Evolutionary conservation across 2,797 vertebrate species (phyloP), one percentile per base, ranked within the genome.

Genomic region (Threskiornis aethiopicus): DNA sequence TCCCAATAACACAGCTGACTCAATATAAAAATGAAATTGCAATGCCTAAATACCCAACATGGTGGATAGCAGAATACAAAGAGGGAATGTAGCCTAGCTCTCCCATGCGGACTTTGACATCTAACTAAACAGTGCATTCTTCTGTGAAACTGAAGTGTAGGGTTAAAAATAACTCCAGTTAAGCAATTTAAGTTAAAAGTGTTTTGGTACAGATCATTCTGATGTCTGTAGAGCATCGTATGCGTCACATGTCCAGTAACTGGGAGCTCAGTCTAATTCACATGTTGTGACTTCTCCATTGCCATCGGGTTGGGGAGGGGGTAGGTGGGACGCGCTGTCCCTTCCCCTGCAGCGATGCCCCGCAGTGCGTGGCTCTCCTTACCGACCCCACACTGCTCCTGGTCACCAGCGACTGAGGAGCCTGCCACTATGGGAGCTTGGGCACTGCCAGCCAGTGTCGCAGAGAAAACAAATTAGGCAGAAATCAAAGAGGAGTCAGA

Each of bases 361-460:
- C 1, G 0, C 11, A 18, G 16, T 0, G 0, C 0, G 1, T 20
- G 46, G n/a, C 18, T n/a, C 51, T 76, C 31, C 71, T 79, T 14
- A 17, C n/a, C 0, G 1, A 33, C 6, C 18, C 21, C 18, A 2
- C 0, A 6, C 55, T 84, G 54, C 64, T 58, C 14, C 71, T 59
- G 39, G 17, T 13, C 44, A 58, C 19, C 7, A 17, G 39, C 4
- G 7, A 17, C 13, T 8, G 21, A 16, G 15, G 17, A 84, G 24
- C 28, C 31, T 47, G 52, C 64, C 55, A 7, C 41, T 72, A 28
- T 0, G 0, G 35, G 35, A 66, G 15, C 25, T 39, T 57, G 62
- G 22, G 18, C 39, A 49, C 13, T 0, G 1, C 18, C 13, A 13
- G 10, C 16, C 31, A 13, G 29, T 8, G 20, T 39, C 44, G 35